Evolutionary conservation across 2,888 invertebrate genomes (phyloP).

Genomic region (Phortica magna): DNA sequence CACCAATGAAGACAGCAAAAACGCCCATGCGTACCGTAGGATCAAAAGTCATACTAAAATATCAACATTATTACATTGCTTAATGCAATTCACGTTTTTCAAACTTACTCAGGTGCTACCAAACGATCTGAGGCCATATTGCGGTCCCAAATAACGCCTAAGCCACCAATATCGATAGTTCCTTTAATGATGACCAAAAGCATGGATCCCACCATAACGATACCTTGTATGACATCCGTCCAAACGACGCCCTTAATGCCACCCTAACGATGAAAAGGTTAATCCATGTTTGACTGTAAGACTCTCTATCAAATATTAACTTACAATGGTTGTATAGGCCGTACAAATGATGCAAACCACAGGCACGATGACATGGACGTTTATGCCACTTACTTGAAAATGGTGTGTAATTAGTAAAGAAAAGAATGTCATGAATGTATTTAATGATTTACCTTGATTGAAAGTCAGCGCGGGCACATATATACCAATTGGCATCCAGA

Average conservation of each 20-base stretch:
- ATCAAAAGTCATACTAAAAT: slow-evolving; percentile 84
- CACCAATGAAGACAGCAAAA: slow-evolving; percentile 87
- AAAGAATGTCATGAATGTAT: neutral
- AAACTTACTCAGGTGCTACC: slow-evolving; percentile 83
- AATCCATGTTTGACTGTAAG: neutral
- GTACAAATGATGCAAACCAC: slow-evolving; percentile 87
- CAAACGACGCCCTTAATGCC: slow-evolving; percentile 89
- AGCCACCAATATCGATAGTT: slow-evolving; percentile 84
- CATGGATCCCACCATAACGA: slow-evolving; percentile 87
- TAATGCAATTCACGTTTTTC: neutral
- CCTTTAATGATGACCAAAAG: slow-evolving; percentile 85
- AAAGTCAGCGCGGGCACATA: slow-evolving; percentile 88
- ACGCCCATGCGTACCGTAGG: slow-evolving; percentile 88
- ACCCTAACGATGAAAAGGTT: slow-evolving; percentile 79
- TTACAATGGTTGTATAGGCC: slow-evolving; percentile 93
- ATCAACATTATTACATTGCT: slow-evolving; percentile 52
- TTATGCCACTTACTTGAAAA: slow-evolving; percentile 81
- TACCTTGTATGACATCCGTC: slow-evolving; percentile 88
- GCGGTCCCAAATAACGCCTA: slow-evolving; percentile 82
- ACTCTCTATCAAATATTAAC: slow-evolving; percentile 60
- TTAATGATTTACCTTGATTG: slow-evolving; percentile 82
- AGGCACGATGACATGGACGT: slow-evolving; percentile 88
- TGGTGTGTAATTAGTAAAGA: neutral
- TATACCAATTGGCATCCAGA: slow-evolving; percentile 78
- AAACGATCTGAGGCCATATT: slow-evolving; percentile 84